Base-by-base conservation (phyloP, 2,113 vertebrate species). In the Sorex araneus region DNA sequence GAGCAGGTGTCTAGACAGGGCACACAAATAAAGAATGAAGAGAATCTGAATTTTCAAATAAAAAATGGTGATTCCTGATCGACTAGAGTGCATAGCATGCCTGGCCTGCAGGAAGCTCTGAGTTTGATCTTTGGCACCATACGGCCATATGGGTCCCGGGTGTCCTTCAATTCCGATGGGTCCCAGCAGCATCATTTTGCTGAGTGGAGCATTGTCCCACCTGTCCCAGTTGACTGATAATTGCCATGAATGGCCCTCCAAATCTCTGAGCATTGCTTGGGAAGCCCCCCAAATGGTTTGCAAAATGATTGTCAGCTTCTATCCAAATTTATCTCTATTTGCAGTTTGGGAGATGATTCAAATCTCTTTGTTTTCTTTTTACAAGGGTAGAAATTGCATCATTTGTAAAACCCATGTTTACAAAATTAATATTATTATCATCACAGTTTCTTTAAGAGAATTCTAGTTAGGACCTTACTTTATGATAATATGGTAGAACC, bases 1-100 rank as follows among this genome's bases (percentile, higher is more conserved):
- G 21, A 80, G n/a, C 36, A 54, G 21, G 23, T 0, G 11, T 28
- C 36, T 30, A 45, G 2, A 27, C 15, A 34, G 19, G 43, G 30
- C 18, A 30, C 19, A 9, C 34, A 16, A 21, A n/a, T 32, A 81
- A n/a, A 60, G 28, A 79, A 9, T 34, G 18, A 28, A 30, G 1
- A 90, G 40, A 40, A 81, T 8, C 12, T 94, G 66, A 84, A 69
- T 88, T 88, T 82, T 25, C 21, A 92, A 70, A 78, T 28, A 23
- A 80, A 81, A 82, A 69, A 8, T 10, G 9, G 47, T 50, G 47
- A 12, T 50, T 50, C 9, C 47, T 50, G 47, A 60, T 19, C 23
- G 57, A 60, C 18, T 60, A 23, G 57, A 60, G 18, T 60, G 18
- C 57, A 60, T 7, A 16, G 21, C 21, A 7, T 60, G 4, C 3